Evolutionary conservation across 2,888 invertebrate species (phyloP), one percentile per base, ranked within the genome.

Genomic region (Tanypteryx hageni): DNA sequence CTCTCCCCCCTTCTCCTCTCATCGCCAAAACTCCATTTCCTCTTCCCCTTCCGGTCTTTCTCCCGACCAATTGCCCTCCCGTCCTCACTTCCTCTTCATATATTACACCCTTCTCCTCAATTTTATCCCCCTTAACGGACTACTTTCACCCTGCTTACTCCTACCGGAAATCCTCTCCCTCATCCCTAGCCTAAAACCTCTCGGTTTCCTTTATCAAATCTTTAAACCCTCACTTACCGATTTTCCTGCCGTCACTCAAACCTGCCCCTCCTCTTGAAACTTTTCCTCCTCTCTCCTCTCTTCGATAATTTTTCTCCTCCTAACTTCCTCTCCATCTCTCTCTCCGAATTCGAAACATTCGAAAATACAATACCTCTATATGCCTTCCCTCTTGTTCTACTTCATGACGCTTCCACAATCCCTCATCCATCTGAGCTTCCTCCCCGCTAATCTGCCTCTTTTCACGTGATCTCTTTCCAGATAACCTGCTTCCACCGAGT

Each of bases 401-500:
- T 68, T 22, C 68, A n/a, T 18, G 68, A 9, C 68, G 44, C 44
- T 44, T 44, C 44, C 44, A 7, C 68, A 68, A 22, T n/a, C n/a
- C 68, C n/a, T 16, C 64, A 64, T 16, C 18, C 64, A n/a, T 68
- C 68, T 9, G 68, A n/a, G 13, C 68, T 68, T 10, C 14, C 14
- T 44, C 14, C n/a, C 22, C 68, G 68, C 68, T 68, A n/a, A 68
- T 68, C 68, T 68, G 27, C 3, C 58, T 16, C 82, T 18, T 14
- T 82, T 5, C 4, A 13, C 85, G 14, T 86, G 86, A 86, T 86
- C 86, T 61, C 61, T 31, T 86, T 86, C 31, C 61, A 86, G 61
- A 86, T 86, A 83, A n/a, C 44, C 56, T 57, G 57, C 83, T 83
- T 56, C 22, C n/a, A 9, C 56, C 18, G 56, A 57, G 56, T 83